Percentiles rank a stretch among this genome's conserved stretches.
These are phyloP conservation scores for Drosophila yooni DNA, from an alignment of 2,888 invertebrate genomes.

Conservation along the genomic window DNA sequence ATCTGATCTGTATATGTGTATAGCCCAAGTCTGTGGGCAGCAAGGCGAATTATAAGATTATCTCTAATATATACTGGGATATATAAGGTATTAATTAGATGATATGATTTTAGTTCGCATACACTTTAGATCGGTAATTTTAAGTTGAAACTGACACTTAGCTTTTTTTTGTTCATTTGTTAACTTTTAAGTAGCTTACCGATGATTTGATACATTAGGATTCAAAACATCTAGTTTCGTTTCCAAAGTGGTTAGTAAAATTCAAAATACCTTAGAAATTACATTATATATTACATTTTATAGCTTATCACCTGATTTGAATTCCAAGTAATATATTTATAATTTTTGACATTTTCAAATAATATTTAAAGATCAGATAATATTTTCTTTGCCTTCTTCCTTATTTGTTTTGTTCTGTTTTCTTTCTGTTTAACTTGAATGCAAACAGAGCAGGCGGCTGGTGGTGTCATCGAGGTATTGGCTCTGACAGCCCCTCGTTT, in stretches of 20 bases:
- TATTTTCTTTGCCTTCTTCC: neutral
- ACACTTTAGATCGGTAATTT: neutral
- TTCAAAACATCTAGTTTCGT: neutral
- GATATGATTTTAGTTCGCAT: neutral
- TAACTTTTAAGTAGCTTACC: neutral
- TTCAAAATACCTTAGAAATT: neutral
- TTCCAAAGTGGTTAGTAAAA: neutral
- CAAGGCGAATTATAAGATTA: neutral
- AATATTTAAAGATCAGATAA: neutral
- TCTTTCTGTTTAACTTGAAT: constrained; percentile 59
- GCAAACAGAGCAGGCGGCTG: constrained; percentile 60
- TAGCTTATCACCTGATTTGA: neutral
- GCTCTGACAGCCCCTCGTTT: constrained; percentile 33
- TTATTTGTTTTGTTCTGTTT: neutral
- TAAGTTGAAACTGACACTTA: neutral
- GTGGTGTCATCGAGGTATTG: constrained; percentile 36
- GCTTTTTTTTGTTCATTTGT: neutral
- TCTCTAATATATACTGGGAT: neutral
- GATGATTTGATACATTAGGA: neutral
- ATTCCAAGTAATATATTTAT: neutral
- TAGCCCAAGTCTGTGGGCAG: neutral
- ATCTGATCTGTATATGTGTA: constrained; percentile 10
- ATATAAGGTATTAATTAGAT: neutral
- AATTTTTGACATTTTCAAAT: neutral
- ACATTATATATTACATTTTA: neutral